phyloP scores from a whole-genome alignment of 2,888 invertebrate genomes.

The Drosophila niveifrons region DNA sequence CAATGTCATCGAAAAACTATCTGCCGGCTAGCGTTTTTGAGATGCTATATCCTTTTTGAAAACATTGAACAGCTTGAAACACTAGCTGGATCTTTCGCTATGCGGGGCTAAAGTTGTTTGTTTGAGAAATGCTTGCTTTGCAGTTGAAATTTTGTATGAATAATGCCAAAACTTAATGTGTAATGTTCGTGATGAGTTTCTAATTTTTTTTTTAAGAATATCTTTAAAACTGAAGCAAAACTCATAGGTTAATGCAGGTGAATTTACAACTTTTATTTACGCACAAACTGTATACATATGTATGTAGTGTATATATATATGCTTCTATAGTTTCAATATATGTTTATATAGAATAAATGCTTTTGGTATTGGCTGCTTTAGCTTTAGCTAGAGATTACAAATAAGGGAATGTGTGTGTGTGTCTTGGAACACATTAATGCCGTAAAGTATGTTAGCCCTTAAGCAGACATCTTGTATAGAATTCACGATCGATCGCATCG shows the following conservation, averaged over 20 bases:
- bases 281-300: constrained; percentile 41
- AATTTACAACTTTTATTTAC: constrained; percentile 47
- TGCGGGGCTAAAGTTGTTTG: constrained; percentile 39
- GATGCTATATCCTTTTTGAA: background rate
- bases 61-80: constrained; percentile 34
- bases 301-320: constrained; percentile 31
- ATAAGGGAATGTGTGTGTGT: constrained; percentile 30
- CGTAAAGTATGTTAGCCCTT: constrained; percentile 68
- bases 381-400: constrained; percentile 57
- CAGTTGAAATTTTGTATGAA: constrained; percentile 70
- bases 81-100: constrained; percentile 24
- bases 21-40: background rate
- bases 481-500: constrained; percentile 84
- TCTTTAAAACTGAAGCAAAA: constrained; percentile 52
- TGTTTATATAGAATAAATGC: constrained; percentile 72
- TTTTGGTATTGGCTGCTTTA: constrained; percentile 71
- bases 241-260: constrained; percentile 33
- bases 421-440: constrained; percentile 41
- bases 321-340: background rate
- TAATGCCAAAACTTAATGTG: constrained; percentile 68
- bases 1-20: background rate
- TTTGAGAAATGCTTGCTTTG: constrained; percentile 67
- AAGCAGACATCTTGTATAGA: constrained; percentile 84
- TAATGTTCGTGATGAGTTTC: constrained; percentile 48
- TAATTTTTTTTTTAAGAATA: constrained; percentile 32